Base-by-base conservation (phyloP, 2,113 vertebrate species). In the Hippocampus barbouri region DNA sequence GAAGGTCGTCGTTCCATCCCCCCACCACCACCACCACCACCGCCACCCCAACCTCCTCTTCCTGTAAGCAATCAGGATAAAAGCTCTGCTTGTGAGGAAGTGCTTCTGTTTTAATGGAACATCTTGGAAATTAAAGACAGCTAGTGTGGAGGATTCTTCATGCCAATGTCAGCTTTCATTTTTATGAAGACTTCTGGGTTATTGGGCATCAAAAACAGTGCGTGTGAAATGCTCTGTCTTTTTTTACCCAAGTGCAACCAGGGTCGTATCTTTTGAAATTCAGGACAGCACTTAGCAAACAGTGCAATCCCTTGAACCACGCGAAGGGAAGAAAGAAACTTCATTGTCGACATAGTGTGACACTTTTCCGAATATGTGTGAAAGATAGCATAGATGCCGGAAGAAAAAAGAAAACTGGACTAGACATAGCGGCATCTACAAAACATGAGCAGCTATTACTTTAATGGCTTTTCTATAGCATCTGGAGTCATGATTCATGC, bases 31-130 rank as follows among this genome's bases (percentile, higher is more conserved):
- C 5, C 30, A 34, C 3, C 30, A 30, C 30, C 30, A 30, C 30
- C 30, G 4, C 30, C 30, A 30, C 34, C 34, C 34, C 34, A 38
- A 38, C 34, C 34, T 38, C 78, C 87, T 86, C 84, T 94, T 94
- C 93, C 92, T 88, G 91, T 94, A 94, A 94, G 92, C 89, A 94
- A 94, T 94, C 93, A 93, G 89, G 90, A 91, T 94, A 94, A 94
- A 92, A 94, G 93, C 93, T 89, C 87, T 59, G 71, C 89, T 90
- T 88, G 79, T 76, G 81, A 90, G 90, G 91, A 92, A 90, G 92
- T 91, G 91, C 88, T 89, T 85, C 80, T 71, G 81, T 90, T 92
- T 91, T 93, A 94, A 94, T 93, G 91, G 91, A 92, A 92, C 84
- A 83, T 89, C 88, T 89, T 87, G 87, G 91, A 92, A 91, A 93